These are phyloP conservation scores for Pangasianodon hypophthalmus DNA, from an alignment of 2,113 vertebrate genomes.

Conservation along the genomic window DNA sequence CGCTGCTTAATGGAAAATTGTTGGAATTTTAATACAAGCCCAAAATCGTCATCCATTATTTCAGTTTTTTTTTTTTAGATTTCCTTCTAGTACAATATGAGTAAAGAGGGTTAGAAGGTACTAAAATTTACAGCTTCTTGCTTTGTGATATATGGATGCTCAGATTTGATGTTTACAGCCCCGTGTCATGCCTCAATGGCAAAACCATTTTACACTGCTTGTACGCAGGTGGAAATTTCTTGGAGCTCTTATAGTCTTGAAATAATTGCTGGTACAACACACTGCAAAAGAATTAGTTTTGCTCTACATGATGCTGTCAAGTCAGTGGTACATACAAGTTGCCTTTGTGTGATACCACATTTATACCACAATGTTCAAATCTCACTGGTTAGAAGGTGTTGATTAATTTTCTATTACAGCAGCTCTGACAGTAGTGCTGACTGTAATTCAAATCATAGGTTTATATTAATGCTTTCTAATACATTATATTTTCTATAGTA, in stretches of 20 bases:
- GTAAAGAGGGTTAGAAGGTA: neutral
- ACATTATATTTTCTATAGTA: neutral
- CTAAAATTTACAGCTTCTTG: neutral
- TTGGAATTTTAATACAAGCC: neutral
- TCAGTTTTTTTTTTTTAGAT: neutral
- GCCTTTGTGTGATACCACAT: neutral
- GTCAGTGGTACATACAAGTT: neutral
- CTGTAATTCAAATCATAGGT: neutral
- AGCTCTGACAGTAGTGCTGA: neutral
- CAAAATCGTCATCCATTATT: neutral
- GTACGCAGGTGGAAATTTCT: neutral
- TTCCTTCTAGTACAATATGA: neutral
- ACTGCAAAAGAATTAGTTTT: neutral
- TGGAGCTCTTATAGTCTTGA: neutral
- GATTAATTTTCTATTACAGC: neutral
- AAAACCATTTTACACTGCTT: neutral
- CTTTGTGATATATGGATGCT: neutral
- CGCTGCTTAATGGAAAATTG: neutral
- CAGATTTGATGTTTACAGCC: neutral
- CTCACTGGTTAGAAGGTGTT: neutral
- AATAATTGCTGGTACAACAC: neutral
- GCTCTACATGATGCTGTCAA: neutral
- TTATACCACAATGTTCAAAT: neutral
- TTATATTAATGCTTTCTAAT: neutral
- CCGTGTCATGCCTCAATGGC: neutral